A percentile compares a stretch with the other conserved stretches of the same genome.
These are phyloP conservation scores for Ophioderma brevispina DNA, from an alignment of 35 echinoderm and acorn worm species.

Conservation along the genomic window DNA sequence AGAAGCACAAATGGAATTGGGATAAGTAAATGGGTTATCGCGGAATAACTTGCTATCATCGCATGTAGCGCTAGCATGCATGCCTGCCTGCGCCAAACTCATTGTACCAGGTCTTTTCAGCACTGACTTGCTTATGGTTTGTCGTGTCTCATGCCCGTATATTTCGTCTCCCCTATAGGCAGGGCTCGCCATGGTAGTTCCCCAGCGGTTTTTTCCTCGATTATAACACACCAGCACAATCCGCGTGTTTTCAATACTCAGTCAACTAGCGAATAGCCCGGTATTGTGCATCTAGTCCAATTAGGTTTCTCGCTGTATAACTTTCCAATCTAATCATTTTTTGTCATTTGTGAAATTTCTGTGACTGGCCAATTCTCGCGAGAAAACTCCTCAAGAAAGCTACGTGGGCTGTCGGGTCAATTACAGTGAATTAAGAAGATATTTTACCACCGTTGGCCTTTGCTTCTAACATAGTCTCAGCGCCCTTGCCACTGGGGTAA, in stretches of 20 bases:
- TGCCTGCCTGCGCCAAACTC: no score
- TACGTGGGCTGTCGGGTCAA: not conserved
- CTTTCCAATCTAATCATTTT: slow-evolving; percentile 7
- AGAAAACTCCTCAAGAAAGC: not conserved
- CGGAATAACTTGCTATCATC: not conserved
- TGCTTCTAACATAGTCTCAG: not conserved
- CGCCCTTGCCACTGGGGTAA: not conserved
- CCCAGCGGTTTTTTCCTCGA: not conserved
- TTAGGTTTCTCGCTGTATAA: not conserved
- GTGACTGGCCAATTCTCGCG: not conserved
- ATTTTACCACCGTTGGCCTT: not conserved
- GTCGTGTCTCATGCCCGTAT: not conserved
- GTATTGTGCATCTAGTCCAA: not conserved
- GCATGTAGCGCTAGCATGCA: no score
- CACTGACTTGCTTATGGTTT: not conserved
- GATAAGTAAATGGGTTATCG: not conserved
- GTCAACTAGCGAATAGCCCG: not conserved
- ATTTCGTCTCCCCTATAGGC: not conserved
- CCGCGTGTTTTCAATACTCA: not conserved
- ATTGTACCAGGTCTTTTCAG: no score
- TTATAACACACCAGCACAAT: not conserved
- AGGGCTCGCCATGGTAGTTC: not conserved
- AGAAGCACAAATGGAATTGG: not conserved
- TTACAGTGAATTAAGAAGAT: slow-evolving; percentile 7
- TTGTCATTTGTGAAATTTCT: slow-evolving; percentile 6